Evolutionary conservation across 2,113 vertebrate species (phyloP), one percentile per base, ranked within the genome.

Genomic region (Orthonyx spaldingii): DNA sequence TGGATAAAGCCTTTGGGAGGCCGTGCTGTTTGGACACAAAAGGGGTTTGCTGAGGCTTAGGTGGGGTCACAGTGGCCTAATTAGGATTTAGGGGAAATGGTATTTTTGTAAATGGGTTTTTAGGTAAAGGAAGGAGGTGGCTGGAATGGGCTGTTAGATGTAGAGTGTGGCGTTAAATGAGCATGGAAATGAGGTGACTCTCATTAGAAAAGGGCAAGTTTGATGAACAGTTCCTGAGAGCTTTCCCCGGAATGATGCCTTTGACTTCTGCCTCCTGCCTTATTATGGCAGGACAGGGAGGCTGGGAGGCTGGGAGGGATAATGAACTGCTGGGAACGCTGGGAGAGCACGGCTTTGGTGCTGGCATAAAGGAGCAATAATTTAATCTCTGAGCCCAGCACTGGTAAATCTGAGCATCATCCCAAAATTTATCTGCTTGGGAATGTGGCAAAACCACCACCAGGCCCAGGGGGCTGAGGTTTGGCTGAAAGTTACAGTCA

Each of bases 161-260:
- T 66, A 37, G 72, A 80, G 11, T 35, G 21, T 6, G 63, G 76
- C 2, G 1, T 59, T 93, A 88, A 94, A 94, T 35, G 79, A 92
- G 76, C 79, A 93, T 95, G 91, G 49, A 93, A 95, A 96, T 97
- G 44, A 97, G 93, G 75, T 78, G 76, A 35, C 52, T 95, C 89
- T 96, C 89, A 94, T 97, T 94, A 94, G 66, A 63, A 93, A 96
- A 93, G 92, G 95, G 94, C 83, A 92, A 92, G 72, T 70, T 21
- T 94, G 90, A 96, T 84, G 90, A 90, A 90, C 64, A 84, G 71
- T 16, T 97, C 91, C 95, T 90, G 64, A 89, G 95, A 93, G 95
- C 91, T 89, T 94, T 93, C 76, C 50, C 78, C 46, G 50, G 83
- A 94, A 93, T 13, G 83, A 65, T 4, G 79, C 83, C 88, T 96